phyloP scores from a whole-genome alignment of 2,113 vertebrate genomes.

The Archilochus colubris region DNA sequence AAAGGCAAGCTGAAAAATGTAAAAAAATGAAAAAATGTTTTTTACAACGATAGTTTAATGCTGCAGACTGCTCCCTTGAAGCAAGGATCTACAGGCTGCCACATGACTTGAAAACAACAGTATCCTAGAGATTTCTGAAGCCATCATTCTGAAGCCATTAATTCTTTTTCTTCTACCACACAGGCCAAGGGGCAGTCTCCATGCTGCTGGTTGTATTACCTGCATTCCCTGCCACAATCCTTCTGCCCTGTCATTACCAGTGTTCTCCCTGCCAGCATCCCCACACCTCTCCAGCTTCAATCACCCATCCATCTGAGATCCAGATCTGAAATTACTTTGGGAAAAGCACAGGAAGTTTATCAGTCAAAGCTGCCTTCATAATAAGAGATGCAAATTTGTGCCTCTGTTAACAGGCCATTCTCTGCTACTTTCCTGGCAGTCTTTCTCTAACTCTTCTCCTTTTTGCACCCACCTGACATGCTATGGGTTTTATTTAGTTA shows the following conservation, averaged over 20 bases:
- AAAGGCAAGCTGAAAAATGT: neutral
- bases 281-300: neutral
- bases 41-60: neutral
- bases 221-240: neutral
- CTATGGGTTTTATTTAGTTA: neutral
- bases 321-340: neutral
- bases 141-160: neutral
- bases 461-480: neutral
- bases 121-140: neutral
- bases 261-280: neutral
- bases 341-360: neutral
- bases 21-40: neutral
- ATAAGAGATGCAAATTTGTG: neutral
- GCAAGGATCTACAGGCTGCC: neutral
- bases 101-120: neutral
- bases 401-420: neutral
- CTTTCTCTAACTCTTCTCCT: neutral
- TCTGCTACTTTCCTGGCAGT: neutral
- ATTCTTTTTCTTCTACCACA: fast-evolving
- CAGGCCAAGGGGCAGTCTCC: neutral
- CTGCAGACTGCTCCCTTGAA: neutral
- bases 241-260: neutral
- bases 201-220: neutral
- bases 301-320: neutral
- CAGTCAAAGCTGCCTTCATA: neutral